phyloP scores from a whole-genome alignment of 2,113 vertebrate species.

The Perccottus glenii region DNA sequence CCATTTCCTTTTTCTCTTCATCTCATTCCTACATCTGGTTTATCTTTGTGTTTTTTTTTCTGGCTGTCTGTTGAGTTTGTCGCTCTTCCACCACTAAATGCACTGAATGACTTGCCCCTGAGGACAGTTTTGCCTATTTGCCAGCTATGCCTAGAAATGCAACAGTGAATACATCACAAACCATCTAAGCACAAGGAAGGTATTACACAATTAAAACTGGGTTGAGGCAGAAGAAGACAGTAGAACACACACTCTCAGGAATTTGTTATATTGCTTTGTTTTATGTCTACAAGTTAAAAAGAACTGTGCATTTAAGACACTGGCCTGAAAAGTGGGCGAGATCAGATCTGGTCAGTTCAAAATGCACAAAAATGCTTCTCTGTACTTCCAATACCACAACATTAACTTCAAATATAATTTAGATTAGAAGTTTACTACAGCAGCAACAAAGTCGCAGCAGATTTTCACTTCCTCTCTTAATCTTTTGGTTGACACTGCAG shows the following conservation, averaged over 20 bases:
- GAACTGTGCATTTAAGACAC: too few species aligned
- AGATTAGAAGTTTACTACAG: constrained; percentile 13
- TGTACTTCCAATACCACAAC: too few species aligned
- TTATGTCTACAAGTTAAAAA: too few species aligned
- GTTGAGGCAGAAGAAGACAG: too few species aligned
- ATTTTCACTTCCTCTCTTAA: constrained; percentile 64
- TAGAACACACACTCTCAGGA: too few species aligned
- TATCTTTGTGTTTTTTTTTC: constrained; percentile 39
- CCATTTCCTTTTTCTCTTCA: constrained; percentile 49
- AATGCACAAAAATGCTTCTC: too few species aligned
- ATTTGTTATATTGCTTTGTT: too few species aligned
- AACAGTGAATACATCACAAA: constrained; percentile 10
- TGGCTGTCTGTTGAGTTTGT: constrained; percentile 20
- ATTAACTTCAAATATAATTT: constrained; percentile 21
- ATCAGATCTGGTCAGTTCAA: too few species aligned
- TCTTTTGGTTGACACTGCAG: constrained; percentile 41
- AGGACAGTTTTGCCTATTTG: constrained; percentile 34
- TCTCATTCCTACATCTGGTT: constrained; percentile 62
- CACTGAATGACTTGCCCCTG: constrained; percentile 6
- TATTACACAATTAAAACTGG: neutral
- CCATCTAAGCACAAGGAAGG: constrained; percentile 35
- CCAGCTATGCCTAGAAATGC: constrained; percentile 28
- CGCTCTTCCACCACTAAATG: constrained; percentile 4
- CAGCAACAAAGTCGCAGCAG: constrained; percentile 27
- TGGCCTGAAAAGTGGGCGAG: too few species aligned